These are phyloP conservation scores for Halichondria panicea DNA, from an alignment of 37 sponge, comb jelly and placozoan genomes.

Conservation along the genomic window DNA sequence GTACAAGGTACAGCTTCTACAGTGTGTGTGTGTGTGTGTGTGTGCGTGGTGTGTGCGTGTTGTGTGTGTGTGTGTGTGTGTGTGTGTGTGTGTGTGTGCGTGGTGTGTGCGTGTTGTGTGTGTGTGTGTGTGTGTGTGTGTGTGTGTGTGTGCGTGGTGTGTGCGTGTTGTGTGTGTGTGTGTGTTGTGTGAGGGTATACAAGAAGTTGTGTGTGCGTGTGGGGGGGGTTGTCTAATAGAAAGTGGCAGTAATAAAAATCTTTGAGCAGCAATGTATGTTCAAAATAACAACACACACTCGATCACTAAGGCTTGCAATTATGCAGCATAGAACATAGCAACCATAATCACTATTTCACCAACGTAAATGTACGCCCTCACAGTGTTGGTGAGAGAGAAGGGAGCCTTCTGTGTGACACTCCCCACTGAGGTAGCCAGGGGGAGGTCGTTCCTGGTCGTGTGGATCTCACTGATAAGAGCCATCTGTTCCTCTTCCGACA, in stretches of 20 bases:
- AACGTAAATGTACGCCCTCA: too few species aligned
- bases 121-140: neutral
- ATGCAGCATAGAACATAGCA: neutral
- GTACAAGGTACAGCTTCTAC: conserved; percentile 74
- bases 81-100: neutral
- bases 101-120: too few species aligned
- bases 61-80: neutral
- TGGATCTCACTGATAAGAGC: conserved; percentile 19
- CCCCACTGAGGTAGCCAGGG: neutral
- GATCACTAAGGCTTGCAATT: too few species aligned
- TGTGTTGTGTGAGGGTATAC: too few species aligned
- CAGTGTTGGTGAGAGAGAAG: neutral
- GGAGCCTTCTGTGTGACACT: neutral
- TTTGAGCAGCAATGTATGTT: too few species aligned
- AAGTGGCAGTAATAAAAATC: too few species aligned
- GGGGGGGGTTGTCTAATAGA: neutral
- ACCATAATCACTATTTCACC: neutral
- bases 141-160: neutral
- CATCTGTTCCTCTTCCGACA: conserved; percentile 22
- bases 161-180: neutral
- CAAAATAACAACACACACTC: too few species aligned
- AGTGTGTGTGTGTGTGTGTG: neutral
- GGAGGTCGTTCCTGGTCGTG: neutral
- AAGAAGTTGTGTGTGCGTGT: neutral
- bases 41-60: neutral